Base-by-base conservation (phyloP, 2,888 invertebrate genomes). In the Frankliniella fusca region DNA sequence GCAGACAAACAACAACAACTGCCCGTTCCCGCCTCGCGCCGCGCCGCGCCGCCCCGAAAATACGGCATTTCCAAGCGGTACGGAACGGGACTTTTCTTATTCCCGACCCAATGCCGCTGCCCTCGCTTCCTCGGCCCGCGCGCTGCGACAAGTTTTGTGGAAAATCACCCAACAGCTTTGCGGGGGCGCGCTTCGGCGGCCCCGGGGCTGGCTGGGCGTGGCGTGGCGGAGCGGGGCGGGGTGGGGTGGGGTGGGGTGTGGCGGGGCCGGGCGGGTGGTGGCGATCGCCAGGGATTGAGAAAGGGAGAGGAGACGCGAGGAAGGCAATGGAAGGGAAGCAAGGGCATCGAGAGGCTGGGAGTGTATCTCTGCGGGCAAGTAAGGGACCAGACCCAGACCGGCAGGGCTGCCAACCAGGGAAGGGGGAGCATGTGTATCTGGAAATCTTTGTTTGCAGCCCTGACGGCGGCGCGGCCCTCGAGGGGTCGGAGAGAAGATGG, bases 401-500 rank as follows among this genome's bases (percentile, higher is more conserved):
- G 38, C 38, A 38, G 38, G 61, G 8, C 61, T 11, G 15, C 7
- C 20, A 18, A 61, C 20, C 18, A 9, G 54, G 15, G 7, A 0
- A 61, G 61, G n/a, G 61, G 54, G 15, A 15, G 61, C 15, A 10
- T 18, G 10, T 27, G 70, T 76, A 76, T 76, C 70, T 76, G 70
- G 70, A 76, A 76, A 76, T 76, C 70, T 76, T 27, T 76, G 70
- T 76, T 76, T 76, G 70, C 70, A 27, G 23, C 70, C 38, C 70
- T 76, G 27, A 23, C 27, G 70, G 23, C 27, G 27, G 10, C 18
- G 20, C 15, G 12, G 70, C 23, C 70, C 12, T 18, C n/a, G 15
- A 11, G 15, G 61, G 61, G 20, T 50, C 50, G 10, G 50, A 54
- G 54, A 70, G 70, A 27, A 70, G 70, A 27, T 27, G 70, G 23